A percentile compares a stretch with the other conserved stretches of the same genome.
Evolutionary conservation across 2,888 invertebrate species (phyloP).

Genomic region (Volucella inflata): DNA sequence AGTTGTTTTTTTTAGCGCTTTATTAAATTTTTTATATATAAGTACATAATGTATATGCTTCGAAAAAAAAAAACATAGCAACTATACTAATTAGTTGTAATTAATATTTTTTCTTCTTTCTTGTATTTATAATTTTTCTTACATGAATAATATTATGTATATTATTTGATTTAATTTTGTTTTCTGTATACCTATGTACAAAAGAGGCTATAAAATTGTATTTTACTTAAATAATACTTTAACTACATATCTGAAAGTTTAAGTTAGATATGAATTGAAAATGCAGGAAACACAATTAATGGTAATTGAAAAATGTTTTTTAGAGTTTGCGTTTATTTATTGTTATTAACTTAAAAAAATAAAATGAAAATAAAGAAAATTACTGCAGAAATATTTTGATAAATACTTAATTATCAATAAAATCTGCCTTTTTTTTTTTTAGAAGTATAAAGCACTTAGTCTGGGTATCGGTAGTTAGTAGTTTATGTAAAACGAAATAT

Average conservation of each 20-base stretch:
- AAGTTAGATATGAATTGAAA: not conserved
- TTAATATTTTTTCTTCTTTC: not conserved
- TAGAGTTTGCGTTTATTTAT: too few species aligned
- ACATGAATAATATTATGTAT: slow-evolving; percentile 43
- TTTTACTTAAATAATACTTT: slow-evolving; percentile 41
- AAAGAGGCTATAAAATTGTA: slow-evolving; percentile 41
- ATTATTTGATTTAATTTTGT: not conserved
- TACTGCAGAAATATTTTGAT: not conserved
- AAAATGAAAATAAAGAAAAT: not conserved
- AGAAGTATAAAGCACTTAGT: slow-evolving; percentile 67
- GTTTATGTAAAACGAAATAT: slow-evolving; percentile 13
- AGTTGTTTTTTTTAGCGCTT: slow-evolving; percentile 44
- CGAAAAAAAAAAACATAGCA: slow-evolving; percentile 42
- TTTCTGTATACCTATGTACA: slow-evolving; percentile 43
- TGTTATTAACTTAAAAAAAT: not conserved
- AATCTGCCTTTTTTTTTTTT: not conserved
- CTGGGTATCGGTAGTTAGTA: slow-evolving; percentile 44
- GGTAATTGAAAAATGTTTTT: too few species aligned
- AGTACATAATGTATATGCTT: slow-evolving; percentile 31
- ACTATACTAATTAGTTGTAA: slow-evolving; percentile 37
- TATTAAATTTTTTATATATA: slow-evolving; percentile 6
- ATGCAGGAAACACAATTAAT: not conserved
- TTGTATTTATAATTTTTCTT: slow-evolving; percentile 41
- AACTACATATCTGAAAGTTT: slow-evolving; percentile 5
- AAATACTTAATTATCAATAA: too few species aligned